Percentiles rank a stretch among this genome's conserved stretches.
These are phyloP conservation scores for Ptilodon capucinus DNA, from an alignment of 2,888 invertebrate species.

Conservation along the genomic window DNA sequence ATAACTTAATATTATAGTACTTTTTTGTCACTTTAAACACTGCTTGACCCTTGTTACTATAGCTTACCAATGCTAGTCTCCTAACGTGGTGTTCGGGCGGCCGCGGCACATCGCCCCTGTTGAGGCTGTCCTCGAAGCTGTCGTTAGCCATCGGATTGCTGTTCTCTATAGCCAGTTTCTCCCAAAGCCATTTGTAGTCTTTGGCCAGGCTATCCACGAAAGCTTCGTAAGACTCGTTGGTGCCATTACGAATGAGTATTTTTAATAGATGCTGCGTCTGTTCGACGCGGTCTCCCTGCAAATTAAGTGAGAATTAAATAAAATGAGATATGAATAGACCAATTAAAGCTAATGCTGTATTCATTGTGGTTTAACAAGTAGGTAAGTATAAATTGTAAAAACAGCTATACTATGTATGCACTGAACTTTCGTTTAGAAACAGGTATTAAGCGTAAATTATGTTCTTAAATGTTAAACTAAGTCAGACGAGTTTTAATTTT, in stretches of 20 bases:
- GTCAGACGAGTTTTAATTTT: too few species aligned
- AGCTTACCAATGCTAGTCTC: slow-evolving; percentile 76
- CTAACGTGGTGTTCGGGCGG: slow-evolving; percentile 80
- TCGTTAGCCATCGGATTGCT: slow-evolving; percentile 59
- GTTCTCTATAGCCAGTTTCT: slow-evolving; percentile 65
- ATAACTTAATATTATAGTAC: too few species aligned
- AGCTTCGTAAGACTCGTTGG: slow-evolving; percentile 72
- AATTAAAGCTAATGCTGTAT: neutral
- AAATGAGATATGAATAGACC: neutral
- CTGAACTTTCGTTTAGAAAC: too few species aligned
- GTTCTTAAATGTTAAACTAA: too few species aligned
- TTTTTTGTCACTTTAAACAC: too few species aligned
- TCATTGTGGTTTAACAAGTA: neutral
- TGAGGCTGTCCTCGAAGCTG: slow-evolving; percentile 76
- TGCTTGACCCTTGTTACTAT: too few species aligned
- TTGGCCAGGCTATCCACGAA: slow-evolving; percentile 81
- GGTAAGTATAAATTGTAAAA: too few species aligned
- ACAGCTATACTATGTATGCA: too few species aligned
- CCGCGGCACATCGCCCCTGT: slow-evolving; percentile 82
- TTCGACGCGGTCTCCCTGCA: slow-evolving; percentile 64
- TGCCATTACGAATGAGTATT: slow-evolving; percentile 61
- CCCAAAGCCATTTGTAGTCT: slow-evolving; percentile 83
- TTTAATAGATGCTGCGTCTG: slow-evolving; percentile 65
- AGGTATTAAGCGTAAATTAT: too few species aligned
- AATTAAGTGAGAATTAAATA: slow-evolving; percentile 17